A percentile compares a stretch with the other conserved stretches of the same genome.
These are phyloP conservation scores for Vidua macroura DNA, from an alignment of 2,113 vertebrate species.

Conservation along the genomic window DNA sequence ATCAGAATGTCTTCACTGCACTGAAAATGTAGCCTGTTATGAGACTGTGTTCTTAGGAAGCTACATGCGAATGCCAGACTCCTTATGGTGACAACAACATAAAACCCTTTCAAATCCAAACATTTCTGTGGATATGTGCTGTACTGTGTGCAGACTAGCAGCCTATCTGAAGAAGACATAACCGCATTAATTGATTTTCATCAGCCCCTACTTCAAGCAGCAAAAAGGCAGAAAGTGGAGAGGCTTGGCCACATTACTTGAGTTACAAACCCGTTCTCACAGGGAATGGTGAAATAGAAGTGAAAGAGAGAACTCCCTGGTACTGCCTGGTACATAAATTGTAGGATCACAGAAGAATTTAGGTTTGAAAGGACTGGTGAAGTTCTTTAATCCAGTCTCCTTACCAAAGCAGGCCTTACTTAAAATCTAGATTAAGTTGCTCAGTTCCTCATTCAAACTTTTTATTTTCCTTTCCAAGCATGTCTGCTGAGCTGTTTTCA, in stretches of 20 bases:
- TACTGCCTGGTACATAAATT: neutral
- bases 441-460: neutral
- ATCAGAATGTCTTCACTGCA: neutral
- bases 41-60: neutral
- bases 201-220: neutral
- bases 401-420: neutral
- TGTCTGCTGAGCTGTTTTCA: neutral
- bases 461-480: neutral
- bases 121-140: neutral
- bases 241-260: neutral
- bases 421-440: neutral
- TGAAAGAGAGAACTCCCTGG: neutral
- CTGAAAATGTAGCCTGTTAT: neutral
- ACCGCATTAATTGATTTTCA: neutral
- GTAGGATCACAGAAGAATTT: neutral
- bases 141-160: neutral
- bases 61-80: neutral
- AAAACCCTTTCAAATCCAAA: neutral
- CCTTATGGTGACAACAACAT: neutral
- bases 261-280: neutral
- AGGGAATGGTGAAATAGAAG: neutral
- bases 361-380: neutral
- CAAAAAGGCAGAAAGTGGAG: neutral
- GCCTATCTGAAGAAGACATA: neutral
- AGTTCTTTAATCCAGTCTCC: neutral